Percentiles rank a stretch among this genome's conserved stretches.
Conservation (phyloP, 2,797 vertebrate genomes). For the Spinibarbus caldwelli region DNA sequence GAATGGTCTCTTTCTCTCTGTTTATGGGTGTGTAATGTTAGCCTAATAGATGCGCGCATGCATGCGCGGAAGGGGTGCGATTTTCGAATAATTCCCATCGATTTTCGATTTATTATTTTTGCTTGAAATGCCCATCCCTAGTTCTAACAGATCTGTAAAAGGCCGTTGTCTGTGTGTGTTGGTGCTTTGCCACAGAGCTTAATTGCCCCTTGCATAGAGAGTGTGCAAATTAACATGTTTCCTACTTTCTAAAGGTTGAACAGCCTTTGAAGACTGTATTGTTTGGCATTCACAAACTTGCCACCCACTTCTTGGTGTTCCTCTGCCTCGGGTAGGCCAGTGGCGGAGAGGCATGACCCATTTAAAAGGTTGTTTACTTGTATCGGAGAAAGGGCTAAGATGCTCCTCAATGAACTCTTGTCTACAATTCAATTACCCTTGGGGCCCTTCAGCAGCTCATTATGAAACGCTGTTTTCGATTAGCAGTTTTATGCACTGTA, state of each 20-base stretch:
- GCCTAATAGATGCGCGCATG: no score
- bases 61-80: no score
- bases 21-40: no score
- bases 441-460: constrained; percentile 73
- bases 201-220: constrained; percentile 52
- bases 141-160: constrained; percentile 10
- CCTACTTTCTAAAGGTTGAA: constrained; percentile 76
- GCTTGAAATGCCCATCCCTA: no score
- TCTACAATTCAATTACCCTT: constrained; percentile 87
- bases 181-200: constrained; percentile 51
- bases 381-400: constrained; percentile 80
- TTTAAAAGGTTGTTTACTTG: constrained; percentile 88
- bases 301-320: constrained; percentile 76
- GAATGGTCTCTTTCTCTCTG: no score
- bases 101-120: no score
- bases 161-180: constrained; percentile 43
- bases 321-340: constrained; percentile 76
- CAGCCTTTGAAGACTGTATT: constrained; percentile 78
- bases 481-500: constrained; percentile 63
- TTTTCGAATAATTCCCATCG: no score
- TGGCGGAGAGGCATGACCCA: constrained; percentile 81
- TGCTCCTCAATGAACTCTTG: constrained; percentile 85
- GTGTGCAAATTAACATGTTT: constrained; percentile 82
- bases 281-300: constrained; percentile 79
- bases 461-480: constrained; percentile 59